Percentiles rank a stretch among this genome's conserved stretches.
phyloP scores from a whole-genome alignment of 2,797 vertebrate species.

The Arctocebus calabarensis region DNA sequence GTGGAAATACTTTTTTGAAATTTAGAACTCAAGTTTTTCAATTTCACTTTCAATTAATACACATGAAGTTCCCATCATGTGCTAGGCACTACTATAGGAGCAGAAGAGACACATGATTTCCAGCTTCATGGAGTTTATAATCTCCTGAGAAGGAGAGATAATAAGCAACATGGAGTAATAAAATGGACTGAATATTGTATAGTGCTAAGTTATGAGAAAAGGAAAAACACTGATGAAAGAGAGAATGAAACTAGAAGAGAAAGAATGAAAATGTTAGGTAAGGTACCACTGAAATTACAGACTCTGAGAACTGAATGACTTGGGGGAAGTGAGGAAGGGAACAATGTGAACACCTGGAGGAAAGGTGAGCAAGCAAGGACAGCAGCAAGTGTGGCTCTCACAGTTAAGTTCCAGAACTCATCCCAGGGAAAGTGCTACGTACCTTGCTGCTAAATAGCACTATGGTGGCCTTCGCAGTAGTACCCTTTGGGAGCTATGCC shows the following conservation, averaged over 20 bases:
- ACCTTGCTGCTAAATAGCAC: too few species aligned
- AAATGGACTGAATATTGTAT: neutral
- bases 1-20: neutral
- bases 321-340: neutral
- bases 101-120: neutral
- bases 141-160: neutral
- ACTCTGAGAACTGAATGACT: neutral
- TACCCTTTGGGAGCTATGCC: too few species aligned
- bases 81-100: neutral
- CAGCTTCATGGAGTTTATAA: neutral
- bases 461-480: too few species aligned
- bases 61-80: rapidly evolving
- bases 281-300: neutral
- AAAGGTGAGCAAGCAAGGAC: neutral
- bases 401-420: too few species aligned
- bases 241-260: neutral
- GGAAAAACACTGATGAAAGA: neutral
- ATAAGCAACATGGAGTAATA: neutral
- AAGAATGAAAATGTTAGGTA: neutral
- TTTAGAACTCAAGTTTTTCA: neutral
- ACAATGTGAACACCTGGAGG: too few species aligned
- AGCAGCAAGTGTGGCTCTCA: neutral
- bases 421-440: too few species aligned
- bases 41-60: neutral
- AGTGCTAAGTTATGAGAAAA: neutral